These are phyloP conservation scores for Mesocricetus auratus DNA, from an alignment of 2,113 vertebrate species.

Conservation along the genomic window DNA sequence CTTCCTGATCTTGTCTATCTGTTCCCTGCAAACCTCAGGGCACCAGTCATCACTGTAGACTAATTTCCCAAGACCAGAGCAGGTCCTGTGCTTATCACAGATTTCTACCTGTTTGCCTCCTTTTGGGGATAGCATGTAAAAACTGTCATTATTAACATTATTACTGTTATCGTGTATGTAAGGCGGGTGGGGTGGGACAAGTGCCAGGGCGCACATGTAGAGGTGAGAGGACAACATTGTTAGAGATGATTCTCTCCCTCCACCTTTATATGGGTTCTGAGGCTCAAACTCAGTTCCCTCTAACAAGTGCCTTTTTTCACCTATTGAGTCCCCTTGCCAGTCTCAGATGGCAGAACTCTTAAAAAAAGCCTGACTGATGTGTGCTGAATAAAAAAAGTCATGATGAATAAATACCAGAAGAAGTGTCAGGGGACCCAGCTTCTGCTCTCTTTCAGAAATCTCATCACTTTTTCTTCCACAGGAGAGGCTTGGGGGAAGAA, in stretches of 20 bases:
- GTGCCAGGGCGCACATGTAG: no score
- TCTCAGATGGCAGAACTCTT: background rate
- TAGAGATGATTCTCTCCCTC: background rate
- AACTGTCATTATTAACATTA: background rate
- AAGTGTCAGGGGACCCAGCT: background rate
- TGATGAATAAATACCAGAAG: background rate
- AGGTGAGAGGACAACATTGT: background rate
- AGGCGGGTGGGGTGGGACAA: no score
- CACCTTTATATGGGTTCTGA: background rate
- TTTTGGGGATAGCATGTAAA: background rate
- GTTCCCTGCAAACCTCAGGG: background rate
- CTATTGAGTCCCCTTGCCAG: background rate
- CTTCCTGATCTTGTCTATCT: background rate
- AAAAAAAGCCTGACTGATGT: background rate
- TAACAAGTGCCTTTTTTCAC: no score
- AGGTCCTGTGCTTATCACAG: background rate
- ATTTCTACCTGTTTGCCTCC: no score
- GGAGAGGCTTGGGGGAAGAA: background rate
- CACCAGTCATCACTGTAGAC: background rate
- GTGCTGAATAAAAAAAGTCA: background rate
- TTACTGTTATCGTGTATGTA: background rate
- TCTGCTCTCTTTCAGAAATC: background rate
- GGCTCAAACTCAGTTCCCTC: background rate
- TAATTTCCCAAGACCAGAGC: background rate
- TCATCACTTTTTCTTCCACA: background rate